Evolutionary conservation across 2,888 invertebrate species (phyloP).

Genomic region (Melanchra persicariae): DNA sequence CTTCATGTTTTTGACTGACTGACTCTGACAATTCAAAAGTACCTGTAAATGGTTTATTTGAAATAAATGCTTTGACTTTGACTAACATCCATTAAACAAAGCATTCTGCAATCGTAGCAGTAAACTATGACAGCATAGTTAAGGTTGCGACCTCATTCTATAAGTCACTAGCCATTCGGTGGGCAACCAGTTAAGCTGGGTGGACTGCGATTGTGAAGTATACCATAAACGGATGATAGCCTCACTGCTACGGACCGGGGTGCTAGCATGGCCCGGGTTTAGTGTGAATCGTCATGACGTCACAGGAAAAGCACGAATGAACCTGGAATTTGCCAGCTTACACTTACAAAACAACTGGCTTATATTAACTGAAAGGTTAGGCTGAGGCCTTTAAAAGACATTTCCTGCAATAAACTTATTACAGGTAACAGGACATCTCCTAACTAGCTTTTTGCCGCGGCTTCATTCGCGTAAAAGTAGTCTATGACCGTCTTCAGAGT

Average conservation of each 20-base stretch:
- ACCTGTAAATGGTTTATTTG: too few species aligned
- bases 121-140: constrained; percentile 15
- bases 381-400: neutral
- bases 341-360: neutral
- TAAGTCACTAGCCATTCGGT: constrained; percentile 34
- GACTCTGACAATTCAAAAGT: too few species aligned
- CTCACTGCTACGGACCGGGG: neutral
- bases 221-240: constrained; percentile 22
- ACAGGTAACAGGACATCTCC: too few species aligned
- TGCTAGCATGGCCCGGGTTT: constrained; percentile 1
- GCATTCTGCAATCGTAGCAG: too few species aligned
- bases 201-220: constrained; percentile 26
- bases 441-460: too few species aligned
- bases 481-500: too few species aligned
- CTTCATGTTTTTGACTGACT: too few species aligned
- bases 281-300: constrained; percentile 1
- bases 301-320: neutral
- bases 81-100: too few species aligned
- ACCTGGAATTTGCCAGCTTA: neutral
- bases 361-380: neutral
- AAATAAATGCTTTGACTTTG: too few species aligned
- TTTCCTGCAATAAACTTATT: too few species aligned
- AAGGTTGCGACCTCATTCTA: constrained; percentile 30
- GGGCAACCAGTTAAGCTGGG: constrained; percentile 33
- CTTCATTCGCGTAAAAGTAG: too few species aligned